Evolutionary conservation across 2,113 vertebrate genomes (phyloP), one percentile per base, ranked within the genome.

Genomic region (Tiliqua scincoides): DNA sequence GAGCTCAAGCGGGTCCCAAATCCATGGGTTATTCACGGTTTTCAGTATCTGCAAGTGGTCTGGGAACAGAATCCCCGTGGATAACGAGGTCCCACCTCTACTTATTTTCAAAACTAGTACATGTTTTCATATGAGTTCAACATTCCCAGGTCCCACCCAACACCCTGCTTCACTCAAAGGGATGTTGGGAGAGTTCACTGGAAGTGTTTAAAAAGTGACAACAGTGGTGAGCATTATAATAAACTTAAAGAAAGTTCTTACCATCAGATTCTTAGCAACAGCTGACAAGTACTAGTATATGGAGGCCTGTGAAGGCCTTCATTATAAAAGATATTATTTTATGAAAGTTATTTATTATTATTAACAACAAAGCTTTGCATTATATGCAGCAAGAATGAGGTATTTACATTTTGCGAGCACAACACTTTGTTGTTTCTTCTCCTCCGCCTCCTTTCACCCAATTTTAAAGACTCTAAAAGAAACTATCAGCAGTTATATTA

Each of bases 361-460:
- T 86, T 82, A 91, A 82, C 82, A 92, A 93, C 6, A 72, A 32
- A 62, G 43, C 62, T 88, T 76, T 43, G 77, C 37, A 81, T 65
- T 87, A 68, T 15, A 0, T 4, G 0, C 74, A 8, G 71, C 79
- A n/a, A 17, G 88, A 86, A 83, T n/a, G 83, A 91, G 85, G 21
- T 72, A 77, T 91, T 84, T 62, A 86, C 80, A 86, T 85, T 78
- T 78, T 48, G 52, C 48, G 70, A 75, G 86, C 72, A 87, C 79
- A 92, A 80, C 90, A 62, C 82, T 85, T 87, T 75, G 10, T 86
- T 78, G 82, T 89, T 93, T 89, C 72, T 25, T 8, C 32, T 11
- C 83, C 85, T 91, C 83, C 65, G 85, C 89, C 81, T 92, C 82
- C 18, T 87, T 91, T 88, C 89, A 93, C 48, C 57, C 87, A n/a